Evolutionary conservation across 2,113 vertebrate genomes (phyloP).

Genomic region (Cyrtonyx montezumae): DNA sequence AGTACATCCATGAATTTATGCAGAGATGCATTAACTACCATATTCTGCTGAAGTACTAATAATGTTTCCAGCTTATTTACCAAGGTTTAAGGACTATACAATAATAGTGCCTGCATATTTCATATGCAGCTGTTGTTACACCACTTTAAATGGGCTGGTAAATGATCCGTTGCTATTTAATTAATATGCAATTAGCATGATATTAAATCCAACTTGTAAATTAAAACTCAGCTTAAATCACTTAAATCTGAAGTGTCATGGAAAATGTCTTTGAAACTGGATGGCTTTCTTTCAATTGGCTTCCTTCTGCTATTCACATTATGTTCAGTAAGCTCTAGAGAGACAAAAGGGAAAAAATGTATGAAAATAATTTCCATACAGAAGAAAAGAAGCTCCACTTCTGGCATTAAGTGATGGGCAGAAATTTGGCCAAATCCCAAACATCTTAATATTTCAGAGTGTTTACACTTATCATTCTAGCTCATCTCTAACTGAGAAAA

Average conservation of each 20-base stretch:
- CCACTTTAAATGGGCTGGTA: conserved; percentile 76
- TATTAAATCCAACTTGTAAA: conserved; percentile 79
- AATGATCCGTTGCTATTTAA: conserved; percentile 79
- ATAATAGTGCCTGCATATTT: conserved; percentile 72
- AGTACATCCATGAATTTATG: conserved; percentile 42
- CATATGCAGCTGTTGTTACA: conserved; percentile 72
- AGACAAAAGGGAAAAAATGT: not conserved
- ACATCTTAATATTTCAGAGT: not conserved
- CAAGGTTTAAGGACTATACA: conserved; percentile 73
- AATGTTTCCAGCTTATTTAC: conserved; percentile 79
- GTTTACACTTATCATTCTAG: not conserved
- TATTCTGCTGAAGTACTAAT: conserved; percentile 58
- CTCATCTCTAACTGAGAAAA: not conserved
- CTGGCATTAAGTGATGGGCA: not conserved
- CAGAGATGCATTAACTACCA: conserved; percentile 26
- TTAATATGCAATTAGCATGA: conserved; percentile 75
- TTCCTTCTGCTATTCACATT: not conserved
- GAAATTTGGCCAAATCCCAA: not conserved
- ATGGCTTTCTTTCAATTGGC: conserved; percentile 10
- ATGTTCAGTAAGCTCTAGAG: not conserved
- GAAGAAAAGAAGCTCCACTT: not conserved
- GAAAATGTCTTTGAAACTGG: conserved; percentile 64
- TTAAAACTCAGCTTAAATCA: conserved; percentile 75
- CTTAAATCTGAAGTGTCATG: conserved; percentile 74
- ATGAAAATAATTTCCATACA: not conserved